Conservation (phyloP, 2,888 invertebrate genomes). For the Allolobophora icterica region DNA sequence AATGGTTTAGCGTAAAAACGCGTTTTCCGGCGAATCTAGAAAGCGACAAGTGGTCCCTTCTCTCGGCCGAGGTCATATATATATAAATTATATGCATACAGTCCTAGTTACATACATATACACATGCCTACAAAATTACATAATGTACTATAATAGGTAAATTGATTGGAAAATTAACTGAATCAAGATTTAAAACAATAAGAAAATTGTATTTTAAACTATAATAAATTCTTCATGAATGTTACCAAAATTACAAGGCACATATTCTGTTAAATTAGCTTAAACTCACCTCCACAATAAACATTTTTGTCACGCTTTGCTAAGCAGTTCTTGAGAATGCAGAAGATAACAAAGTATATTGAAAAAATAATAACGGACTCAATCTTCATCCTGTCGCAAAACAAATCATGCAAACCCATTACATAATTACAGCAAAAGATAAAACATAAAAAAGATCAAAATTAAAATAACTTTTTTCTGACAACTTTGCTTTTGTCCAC, state of each 20-base stretch:
- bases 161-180: background rate
- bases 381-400: background rate
- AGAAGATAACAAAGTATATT: background rate
- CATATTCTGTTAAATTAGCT: background rate
- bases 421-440: background rate
- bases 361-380: background rate
- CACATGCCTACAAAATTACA: too few species aligned
- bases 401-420: background rate
- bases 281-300: constrained; percentile 24
- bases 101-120: too few species aligned
- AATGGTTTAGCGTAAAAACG: too few species aligned
- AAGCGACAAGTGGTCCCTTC: too few species aligned
- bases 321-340: background rate
- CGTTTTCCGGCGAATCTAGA: too few species aligned
- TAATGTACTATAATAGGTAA: background rate
- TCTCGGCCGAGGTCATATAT: too few species aligned
- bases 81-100: too few species aligned
- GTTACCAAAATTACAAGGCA: background rate
- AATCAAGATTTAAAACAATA: too few species aligned
- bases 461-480: too few species aligned
- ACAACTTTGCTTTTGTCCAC: too few species aligned
- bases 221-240: background rate
- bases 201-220: too few species aligned
- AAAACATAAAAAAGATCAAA: too few species aligned
- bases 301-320: background rate